Base-by-base conservation (phyloP, 2,888 invertebrate genomes). In the Drosophila limbata region DNA sequence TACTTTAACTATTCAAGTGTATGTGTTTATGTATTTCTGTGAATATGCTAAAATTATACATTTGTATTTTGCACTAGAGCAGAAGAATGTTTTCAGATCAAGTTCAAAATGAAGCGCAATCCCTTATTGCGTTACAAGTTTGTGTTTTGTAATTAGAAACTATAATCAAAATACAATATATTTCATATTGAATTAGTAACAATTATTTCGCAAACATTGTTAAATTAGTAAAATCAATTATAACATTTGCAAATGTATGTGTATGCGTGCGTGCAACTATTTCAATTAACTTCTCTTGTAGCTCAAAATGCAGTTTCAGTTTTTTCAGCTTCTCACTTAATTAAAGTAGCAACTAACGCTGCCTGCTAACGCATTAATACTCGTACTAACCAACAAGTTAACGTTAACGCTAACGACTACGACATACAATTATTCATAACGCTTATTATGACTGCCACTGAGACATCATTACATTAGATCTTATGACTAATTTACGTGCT, bases 261-360 rank as follows among this genome's bases (percentile, higher is more conserved):
- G 5, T 50, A 33, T 61, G 35, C 60, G 15, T 65, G 35, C 40
- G 28, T 59, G 15, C 56, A 50, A 50, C 21, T 17, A 53, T 28
- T 28, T 28, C 37, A 15, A 40, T 53, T 13, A 13, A 17, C 6
- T 42, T 53, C 40, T 40, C 11, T 3, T 33, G 75, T 72, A 74
- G 77, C 79, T 74, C 60, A 77, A 56, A 84, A 84, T 84, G 84
- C 88, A 84, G 69, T 85, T 77, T 81, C 88, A 60, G 76, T 77
- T 50, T 8, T 25, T 13, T 50, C 48, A 75, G 69, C 69, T 82
- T 73, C 79, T 75, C 51, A 68, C 88, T 79, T 84, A 76, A 55
- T 66, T 61, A 66, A 66, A 79, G 72, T 72, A 77, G 65, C 65
- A 56, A 73, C 48, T 42, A 59, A 53, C 67, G 73, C 67, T 57